These are phyloP conservation scores for Ceramica pisi DNA, from an alignment of 2,888 invertebrate genomes.

Conservation along the genomic window DNA sequence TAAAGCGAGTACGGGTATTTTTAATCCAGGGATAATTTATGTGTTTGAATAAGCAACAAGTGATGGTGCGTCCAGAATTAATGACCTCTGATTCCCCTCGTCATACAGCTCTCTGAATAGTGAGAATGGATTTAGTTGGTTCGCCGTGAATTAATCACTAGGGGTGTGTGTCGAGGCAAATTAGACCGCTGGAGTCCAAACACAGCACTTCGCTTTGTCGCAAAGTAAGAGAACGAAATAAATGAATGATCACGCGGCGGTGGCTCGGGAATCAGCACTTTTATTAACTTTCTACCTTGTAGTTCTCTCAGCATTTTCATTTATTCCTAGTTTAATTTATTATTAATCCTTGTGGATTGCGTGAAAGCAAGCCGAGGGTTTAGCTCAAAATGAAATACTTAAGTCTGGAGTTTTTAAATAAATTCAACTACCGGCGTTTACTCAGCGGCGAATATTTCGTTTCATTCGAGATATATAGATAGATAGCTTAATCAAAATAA, in stretches of 20 bases:
- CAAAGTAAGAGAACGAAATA: constrained; percentile 68
- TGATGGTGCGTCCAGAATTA: constrained; percentile 45
- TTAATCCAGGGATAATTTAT: constrained; percentile 48
- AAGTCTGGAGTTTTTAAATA: constrained; percentile 27
- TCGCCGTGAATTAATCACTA: constrained; percentile 66
- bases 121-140: constrained; percentile 58
- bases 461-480: constrained; percentile 19
- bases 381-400: constrained; percentile 26
- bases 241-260: constrained; percentile 72
- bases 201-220: constrained; percentile 66
- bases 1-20: constrained; percentile 39
- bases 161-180: constrained; percentile 61
- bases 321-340: constrained; percentile 63
- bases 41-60: constrained; percentile 63
- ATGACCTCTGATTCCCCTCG: constrained; percentile 42
- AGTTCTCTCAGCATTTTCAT: constrained; percentile 54
- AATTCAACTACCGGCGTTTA: constrained; percentile 31
- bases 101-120: constrained; percentile 55
- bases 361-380: constrained; percentile 54
- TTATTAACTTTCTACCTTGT: constrained; percentile 68
- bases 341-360: constrained; percentile 64
- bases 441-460: constrained; percentile 35
- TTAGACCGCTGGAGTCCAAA: constrained; percentile 68
- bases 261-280: constrained; percentile 68
- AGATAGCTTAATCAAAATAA: constrained; percentile 15